Base-by-base conservation (phyloP, 1,140 invertebrate species). In the Drosophila bocqueti region DNA sequence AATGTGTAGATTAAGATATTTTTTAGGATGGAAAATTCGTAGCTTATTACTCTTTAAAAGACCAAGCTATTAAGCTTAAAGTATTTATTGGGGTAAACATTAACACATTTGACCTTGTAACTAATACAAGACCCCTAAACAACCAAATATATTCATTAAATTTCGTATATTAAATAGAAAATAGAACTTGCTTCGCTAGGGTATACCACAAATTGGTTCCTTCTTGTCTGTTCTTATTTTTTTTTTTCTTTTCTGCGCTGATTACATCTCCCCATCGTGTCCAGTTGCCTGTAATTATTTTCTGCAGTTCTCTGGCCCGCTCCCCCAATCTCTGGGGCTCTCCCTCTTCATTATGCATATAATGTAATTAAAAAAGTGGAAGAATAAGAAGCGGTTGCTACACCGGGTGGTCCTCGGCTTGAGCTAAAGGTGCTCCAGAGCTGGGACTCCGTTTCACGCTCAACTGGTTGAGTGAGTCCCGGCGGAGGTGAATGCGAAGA, bases 311-410 rank as follows among this genome's bases (percentile, higher is more conserved):
- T 21, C 60, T 18, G n/a, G 34, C 34, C 67, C 38, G 40, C 47
- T 74, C 42, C 71, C 42, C 49, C 46, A 67, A 59, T 85, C 82
- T 74, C 82, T 69, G 55, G 76, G 79, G 63, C 34, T 55, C 52
- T 57, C 31, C 46, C 69, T 49, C 68, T 83, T 86, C 84, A 86
- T 86, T 86, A 86, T 89, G 83, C 79, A 89, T 73, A 79, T 83
- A 89, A 86, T 86, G 80, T 89, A 86, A 86, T 86, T 89, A 86
- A 89, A 89, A 83, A 79, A 68, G 50, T 36, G 67, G 38, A 77
- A 43, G 72, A 65, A 81, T 66, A 81, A 38, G 58, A 47, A 66
- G 45, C 55, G 57, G 55, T 61, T 61, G 21, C 57, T 16, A 29
- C 54, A 52, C 71, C 67, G 71, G 71, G 71, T 73, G 71, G 71